These are phyloP conservation scores for Epinotia ramella DNA, from an alignment of 2,888 invertebrate species.

Conservation along the genomic window DNA sequence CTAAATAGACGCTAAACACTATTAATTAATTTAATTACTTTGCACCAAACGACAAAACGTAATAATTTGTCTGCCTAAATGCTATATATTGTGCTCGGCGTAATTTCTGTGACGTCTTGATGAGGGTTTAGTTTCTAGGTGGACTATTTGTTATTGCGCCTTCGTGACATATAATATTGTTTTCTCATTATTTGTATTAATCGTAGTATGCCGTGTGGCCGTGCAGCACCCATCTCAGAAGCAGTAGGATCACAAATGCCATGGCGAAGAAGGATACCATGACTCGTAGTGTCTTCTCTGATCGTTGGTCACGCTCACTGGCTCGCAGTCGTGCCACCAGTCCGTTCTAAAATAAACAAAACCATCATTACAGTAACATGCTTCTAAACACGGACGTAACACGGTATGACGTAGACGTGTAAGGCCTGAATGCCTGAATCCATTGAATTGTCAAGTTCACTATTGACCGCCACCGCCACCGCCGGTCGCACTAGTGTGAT, in stretches of 20 bases:
- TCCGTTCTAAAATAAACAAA: conserved; percentile 70
- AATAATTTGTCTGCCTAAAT: background rate
- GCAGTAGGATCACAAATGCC: conserved; percentile 67
- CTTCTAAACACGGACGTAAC: too few relatives aligned
- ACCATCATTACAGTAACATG: background rate
- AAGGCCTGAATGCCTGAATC: too few relatives aligned
- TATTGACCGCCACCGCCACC: too few relatives aligned
- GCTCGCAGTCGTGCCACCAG: conserved; percentile 75
- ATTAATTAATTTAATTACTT: conserved; percentile 1
- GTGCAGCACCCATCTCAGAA: conserved; percentile 77
- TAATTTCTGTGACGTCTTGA: background rate
- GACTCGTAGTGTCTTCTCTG: conserved; percentile 73
- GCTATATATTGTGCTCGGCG: conserved; percentile 5
- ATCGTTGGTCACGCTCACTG: conserved; percentile 75
- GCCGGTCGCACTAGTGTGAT: too few relatives aligned
- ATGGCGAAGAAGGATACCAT: conserved; percentile 72
- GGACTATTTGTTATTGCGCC: background rate
- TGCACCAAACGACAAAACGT: background rate
- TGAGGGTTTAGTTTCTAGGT: background rate
- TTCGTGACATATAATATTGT: background rate
- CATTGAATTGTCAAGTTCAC: too few relatives aligned
- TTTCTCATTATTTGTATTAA: background rate
- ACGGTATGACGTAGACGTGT: too few relatives aligned
- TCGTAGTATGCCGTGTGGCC: conserved; percentile 65
- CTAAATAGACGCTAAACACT: background rate